A percentile compares a stretch with the other conserved stretches of the same genome.
Conservation (phyloP, 1,140 invertebrate species). For the Bactericera cockerelli region DNA sequence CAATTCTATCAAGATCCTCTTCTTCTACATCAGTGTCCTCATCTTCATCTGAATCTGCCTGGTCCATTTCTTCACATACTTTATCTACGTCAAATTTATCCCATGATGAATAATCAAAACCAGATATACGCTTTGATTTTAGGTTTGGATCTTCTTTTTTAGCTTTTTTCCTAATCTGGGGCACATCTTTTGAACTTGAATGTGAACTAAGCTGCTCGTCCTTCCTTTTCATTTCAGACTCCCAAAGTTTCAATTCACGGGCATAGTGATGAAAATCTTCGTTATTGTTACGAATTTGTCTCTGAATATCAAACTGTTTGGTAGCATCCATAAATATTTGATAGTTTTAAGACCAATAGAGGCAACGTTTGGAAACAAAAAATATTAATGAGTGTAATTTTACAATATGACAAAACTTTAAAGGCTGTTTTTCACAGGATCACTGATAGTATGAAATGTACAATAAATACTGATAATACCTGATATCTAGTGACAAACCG, state of each 20-base stretch:
- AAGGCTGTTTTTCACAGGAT: too few species aligned
- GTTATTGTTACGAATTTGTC: background rate
- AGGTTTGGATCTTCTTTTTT: background rate
- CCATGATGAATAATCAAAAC: constrained; percentile 54
- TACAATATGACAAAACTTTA: too few species aligned
- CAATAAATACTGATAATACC: too few species aligned
- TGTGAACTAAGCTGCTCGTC: background rate
- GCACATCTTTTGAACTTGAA: background rate
- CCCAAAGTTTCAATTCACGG: background rate
- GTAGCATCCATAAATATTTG: too few species aligned
- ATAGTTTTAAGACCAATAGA: too few species aligned
- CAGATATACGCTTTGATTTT: constrained; percentile 23
- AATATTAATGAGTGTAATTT: too few species aligned
- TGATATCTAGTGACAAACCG: too few species aligned
- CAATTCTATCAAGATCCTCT: constrained; percentile 14
- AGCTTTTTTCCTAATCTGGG: background rate
- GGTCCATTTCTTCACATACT: constrained; percentile 50
- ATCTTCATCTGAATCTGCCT: constrained; percentile 30
- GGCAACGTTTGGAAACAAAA: too few species aligned
- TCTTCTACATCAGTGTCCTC: constrained; percentile 32
- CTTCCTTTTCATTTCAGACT: background rate
- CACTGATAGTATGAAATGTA: too few species aligned
- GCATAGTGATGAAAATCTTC: background rate
- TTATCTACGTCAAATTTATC: constrained; percentile 69
- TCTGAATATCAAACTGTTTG: too few species aligned